Evolutionary conservation across 2,888 invertebrate genomes (phyloP), one percentile per base, ranked within the genome.

Genomic region (Hofmannophila pseudospretella): DNA sequence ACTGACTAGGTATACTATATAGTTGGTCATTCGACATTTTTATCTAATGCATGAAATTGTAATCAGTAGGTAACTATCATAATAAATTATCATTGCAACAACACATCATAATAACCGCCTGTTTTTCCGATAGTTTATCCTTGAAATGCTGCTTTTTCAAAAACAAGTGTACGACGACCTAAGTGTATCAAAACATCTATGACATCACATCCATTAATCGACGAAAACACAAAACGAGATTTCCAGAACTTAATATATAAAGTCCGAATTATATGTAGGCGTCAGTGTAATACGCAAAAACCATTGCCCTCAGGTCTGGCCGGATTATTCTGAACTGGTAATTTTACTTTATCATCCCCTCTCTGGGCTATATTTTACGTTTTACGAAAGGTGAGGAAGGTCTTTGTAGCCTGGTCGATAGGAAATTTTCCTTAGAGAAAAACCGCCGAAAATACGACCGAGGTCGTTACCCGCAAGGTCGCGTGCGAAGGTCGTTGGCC

Each of bases 341-440:
- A n/a, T n/a, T n/a, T n/a, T n/a, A n/a, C n/a, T n/a, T n/a, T n/a
- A n/a, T n/a, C n/a, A n/a, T 28, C 48, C 40, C 40, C 25, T 34
- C 8, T 9, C 10, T 3, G 10, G 12, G 10, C 2, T 9, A 7
- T 13, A n/a, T 38, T 16, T 31, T 8, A 16, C 1, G 11, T 4
- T 3, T 3, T 30, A 16, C 7, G 51, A 37, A 58, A 39, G 51
- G 55, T 20, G 40, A 7, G 58, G 52, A 26, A 53, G 77, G 27
- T 72, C 79, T 47, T 10, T 22, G 29, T 13, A 31, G 5, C n/a
- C 12, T 74, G 71, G 77, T 45, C 50, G 41, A 51, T 58, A 52
- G 50, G 39, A 52, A 72, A 75, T 79, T 82, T 82, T 80, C 78
- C 75, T 72, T 63, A 51, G 69, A 78, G 79, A 80, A 81, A 81